Evolutionary conservation across 1,140 invertebrate genomes (phyloP).

Genomic region (Cherax destructor): DNA sequence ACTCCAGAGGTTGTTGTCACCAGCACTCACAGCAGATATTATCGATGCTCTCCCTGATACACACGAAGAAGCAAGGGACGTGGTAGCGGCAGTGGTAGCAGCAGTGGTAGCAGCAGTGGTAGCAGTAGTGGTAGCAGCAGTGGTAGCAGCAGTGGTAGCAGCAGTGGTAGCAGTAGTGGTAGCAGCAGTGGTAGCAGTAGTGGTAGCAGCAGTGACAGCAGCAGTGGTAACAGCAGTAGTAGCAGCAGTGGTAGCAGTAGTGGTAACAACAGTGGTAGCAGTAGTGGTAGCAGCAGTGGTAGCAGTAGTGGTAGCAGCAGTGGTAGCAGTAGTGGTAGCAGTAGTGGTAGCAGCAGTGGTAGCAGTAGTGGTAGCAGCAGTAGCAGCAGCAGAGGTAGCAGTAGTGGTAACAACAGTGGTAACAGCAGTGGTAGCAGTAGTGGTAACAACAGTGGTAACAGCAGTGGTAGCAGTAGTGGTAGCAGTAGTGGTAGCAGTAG

Average conservation of each 20-base stretch:
- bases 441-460: not conserved
- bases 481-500: not conserved
- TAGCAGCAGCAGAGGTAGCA: too few relatives aligned
- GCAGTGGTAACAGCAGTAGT: not conserved
- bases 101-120: too few relatives aligned
- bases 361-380: not conserved
- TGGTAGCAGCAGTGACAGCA: not conserved
- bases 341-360: not conserved
- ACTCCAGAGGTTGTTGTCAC: slow-evolving; percentile 35
- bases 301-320: not conserved
- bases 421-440: not conserved
- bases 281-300: not conserved
- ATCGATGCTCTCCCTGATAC: slow-evolving; percentile 39
- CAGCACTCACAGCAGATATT: slow-evolving; percentile 43
- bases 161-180: not conserved
- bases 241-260: not conserved
- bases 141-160: not conserved
- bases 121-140: too few relatives aligned
- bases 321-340: not conserved
- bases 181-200: not conserved
- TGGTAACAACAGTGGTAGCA: not conserved
- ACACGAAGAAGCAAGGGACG: not conserved
- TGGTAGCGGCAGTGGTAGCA: not conserved
- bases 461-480: not conserved
- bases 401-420: not conserved